Evolutionary conservation across 2,797 vertebrate genomes (phyloP).

Genomic region (Helarctos malayanus): DNA sequence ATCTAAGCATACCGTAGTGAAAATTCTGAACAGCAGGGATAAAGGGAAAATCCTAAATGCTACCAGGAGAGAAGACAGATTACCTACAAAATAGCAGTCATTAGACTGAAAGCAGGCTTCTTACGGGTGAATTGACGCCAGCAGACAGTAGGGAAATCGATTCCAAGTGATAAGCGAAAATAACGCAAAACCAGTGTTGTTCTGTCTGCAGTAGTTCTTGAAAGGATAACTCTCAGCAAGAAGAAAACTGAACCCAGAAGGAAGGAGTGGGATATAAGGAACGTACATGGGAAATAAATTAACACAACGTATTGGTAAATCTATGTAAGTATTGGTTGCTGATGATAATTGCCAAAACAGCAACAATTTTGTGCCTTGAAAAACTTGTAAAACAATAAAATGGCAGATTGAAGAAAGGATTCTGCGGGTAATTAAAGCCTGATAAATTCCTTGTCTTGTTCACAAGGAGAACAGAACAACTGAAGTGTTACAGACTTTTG

Average conservation of each 20-base stretch:
- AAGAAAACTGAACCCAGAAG: slow-evolving; percentile 8
- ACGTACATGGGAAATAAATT: neutral
- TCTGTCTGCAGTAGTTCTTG: neutral
- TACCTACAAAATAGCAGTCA: slow-evolving; percentile 46
- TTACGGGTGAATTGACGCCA: neutral
- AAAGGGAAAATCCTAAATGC: slow-evolving; percentile 64
- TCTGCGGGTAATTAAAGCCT: neutral
- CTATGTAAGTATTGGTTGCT: neutral
- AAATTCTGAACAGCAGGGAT: slow-evolving; percentile 59
- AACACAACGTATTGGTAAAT: neutral
- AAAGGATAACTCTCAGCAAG: slow-evolving; percentile 10
- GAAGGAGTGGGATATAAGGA: neutral
- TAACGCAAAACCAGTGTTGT: slow-evolving; percentile 1
- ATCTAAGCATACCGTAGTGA: neutral
- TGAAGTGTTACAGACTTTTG: neutral
- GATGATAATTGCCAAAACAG: neutral
- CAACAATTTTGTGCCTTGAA: neutral
- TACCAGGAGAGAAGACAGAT: slow-evolving; percentile 57
- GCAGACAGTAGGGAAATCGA: neutral
- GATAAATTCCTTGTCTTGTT: slow-evolving; percentile 7
- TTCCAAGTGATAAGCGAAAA: neutral
- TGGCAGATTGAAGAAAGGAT: slow-evolving; percentile 26
- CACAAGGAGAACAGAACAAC: slow-evolving; percentile 38
- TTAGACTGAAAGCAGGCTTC: slow-evolving; percentile 50
- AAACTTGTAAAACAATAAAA: slow-evolving; percentile 24